Evolutionary conservation across 2,888 invertebrate genomes (phyloP).

Genomic region (Hypsopygia costalis): DNA sequence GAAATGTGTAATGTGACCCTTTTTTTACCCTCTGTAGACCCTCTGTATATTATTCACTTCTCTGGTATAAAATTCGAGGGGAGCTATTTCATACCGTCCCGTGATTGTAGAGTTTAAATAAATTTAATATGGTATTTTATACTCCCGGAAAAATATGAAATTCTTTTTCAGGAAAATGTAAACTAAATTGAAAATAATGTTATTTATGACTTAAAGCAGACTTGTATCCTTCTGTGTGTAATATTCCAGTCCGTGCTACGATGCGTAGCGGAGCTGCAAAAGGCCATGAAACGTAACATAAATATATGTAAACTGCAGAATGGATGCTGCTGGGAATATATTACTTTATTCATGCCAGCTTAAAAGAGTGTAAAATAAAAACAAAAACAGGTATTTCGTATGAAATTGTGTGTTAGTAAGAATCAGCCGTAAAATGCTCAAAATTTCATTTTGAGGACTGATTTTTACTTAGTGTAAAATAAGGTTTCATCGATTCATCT

Average conservation of each 20-base stretch:
- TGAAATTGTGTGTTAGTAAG: no score
- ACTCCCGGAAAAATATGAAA: constrained; percentile 6
- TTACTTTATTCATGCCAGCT: not conserved
- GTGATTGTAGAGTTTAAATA: constrained; percentile 17
- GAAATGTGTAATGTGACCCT: constrained; percentile 30
- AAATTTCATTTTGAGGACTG: no score
- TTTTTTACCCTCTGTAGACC: constrained; percentile 16
- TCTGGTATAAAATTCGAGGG: constrained; percentile 34
- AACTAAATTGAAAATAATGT: not conserved
- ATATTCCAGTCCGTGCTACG: not conserved
- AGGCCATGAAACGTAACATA: not conserved
- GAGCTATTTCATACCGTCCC: constrained; percentile 28
- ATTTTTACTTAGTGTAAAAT: no score
- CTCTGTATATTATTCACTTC: constrained; percentile 31
- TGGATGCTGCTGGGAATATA: not conserved
- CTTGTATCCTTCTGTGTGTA: not conserved
- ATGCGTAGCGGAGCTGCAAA: not conserved
- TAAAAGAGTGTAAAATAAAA: no score
- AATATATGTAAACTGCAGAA: not conserved
- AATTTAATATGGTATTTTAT: no score
- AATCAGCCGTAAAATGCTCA: no score
- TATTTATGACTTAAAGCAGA: not conserved
- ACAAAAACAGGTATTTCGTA: no score
- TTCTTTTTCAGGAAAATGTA: no score
- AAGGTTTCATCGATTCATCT: no score